Percentiles rank a stretch among this genome's conserved stretches.
These are phyloP conservation scores for Hyalella azteca DNA, from an alignment of 2,888 invertebrate species.

Conservation along the genomic window DNA sequence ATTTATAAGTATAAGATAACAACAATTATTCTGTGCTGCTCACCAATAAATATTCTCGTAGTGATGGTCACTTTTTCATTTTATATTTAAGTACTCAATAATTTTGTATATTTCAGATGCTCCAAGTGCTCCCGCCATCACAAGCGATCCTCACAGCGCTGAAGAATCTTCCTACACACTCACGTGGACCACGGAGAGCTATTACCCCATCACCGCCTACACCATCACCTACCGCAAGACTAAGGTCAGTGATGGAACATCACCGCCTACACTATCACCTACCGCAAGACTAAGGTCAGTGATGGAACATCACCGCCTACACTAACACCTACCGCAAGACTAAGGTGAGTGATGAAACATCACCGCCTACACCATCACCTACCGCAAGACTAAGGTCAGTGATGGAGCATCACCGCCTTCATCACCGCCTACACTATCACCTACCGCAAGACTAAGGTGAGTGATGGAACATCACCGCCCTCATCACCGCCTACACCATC, in stretches of 20 bases:
- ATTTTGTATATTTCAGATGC: slow-evolving; percentile 66
- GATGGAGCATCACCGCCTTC: too few species aligned
- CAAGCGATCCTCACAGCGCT: slow-evolving; percentile 70
- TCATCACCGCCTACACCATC: slow-evolving; percentile 73
- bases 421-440: slow-evolving; percentile 73
- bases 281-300: slow-evolving; percentile 73
- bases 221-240: slow-evolving; percentile 72
- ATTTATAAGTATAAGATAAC: too few species aligned
- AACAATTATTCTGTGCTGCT: too few species aligned
- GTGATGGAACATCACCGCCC: slow-evolving; percentile 71
- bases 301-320: slow-evolving; percentile 73
- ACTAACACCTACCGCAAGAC: slow-evolving; percentile 71
- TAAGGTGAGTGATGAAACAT: slow-evolving; percentile 68
- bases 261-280: slow-evolving; percentile 73
- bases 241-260: slow-evolving; percentile 68
- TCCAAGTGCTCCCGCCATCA: slow-evolving; percentile 72
- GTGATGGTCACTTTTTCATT: too few species aligned
- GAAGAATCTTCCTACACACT: slow-evolving; percentile 72
- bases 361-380: slow-evolving; percentile 72
- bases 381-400: slow-evolving; percentile 69
- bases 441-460: slow-evolving; percentile 70
- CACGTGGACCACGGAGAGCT: slow-evolving; percentile 73
- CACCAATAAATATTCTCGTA: too few species aligned
- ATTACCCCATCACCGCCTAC: slow-evolving; percentile 73
- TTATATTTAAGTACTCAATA: too few species aligned